These are phyloP conservation scores for Hystrix cristata DNA, from an alignment of 2,113 vertebrate genomes.

Conservation along the genomic window DNA sequence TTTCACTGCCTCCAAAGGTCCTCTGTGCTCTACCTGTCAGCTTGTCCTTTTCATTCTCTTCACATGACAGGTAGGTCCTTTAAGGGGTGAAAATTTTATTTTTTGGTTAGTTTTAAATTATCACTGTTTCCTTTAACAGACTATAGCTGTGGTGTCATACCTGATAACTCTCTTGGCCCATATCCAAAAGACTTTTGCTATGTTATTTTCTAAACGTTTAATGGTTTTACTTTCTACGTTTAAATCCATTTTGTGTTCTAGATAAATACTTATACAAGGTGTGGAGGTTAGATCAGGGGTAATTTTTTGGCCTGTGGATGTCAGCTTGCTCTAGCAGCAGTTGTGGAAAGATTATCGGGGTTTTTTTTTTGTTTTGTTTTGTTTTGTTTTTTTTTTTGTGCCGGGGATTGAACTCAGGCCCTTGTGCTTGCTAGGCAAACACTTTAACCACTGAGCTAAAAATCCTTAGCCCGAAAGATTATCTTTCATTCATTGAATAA, in stretches of 20 bases:
- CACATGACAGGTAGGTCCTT: neutral
- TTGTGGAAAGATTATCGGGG: neutral
- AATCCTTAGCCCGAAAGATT: neutral
- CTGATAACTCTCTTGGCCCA: neutral
- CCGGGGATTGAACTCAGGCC: too few species aligned
- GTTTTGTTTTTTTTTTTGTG: too few species aligned
- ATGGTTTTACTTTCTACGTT: neutral
- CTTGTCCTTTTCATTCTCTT: constrained; percentile 25
- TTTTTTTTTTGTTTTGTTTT: too few species aligned
- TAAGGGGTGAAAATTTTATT: neutral
- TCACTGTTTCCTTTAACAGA: neutral
- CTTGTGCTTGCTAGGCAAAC: too few species aligned
- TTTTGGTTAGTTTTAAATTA: neutral
- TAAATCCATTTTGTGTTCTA: neutral
- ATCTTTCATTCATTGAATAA: neutral
- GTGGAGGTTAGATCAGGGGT: neutral
- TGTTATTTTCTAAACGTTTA: neutral
- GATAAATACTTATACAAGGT: neutral
- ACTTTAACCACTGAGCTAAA: too few species aligned
- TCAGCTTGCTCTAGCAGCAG: neutral
- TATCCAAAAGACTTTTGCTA: neutral
- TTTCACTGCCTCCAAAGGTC: neutral
- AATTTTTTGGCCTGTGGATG: neutral
- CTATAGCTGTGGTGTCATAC: neutral
- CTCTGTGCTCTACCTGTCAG: neutral